Evolutionary conservation across 2,797 vertebrate species (phyloP).

Genomic region (Anabacerthia variegaticeps): DNA sequence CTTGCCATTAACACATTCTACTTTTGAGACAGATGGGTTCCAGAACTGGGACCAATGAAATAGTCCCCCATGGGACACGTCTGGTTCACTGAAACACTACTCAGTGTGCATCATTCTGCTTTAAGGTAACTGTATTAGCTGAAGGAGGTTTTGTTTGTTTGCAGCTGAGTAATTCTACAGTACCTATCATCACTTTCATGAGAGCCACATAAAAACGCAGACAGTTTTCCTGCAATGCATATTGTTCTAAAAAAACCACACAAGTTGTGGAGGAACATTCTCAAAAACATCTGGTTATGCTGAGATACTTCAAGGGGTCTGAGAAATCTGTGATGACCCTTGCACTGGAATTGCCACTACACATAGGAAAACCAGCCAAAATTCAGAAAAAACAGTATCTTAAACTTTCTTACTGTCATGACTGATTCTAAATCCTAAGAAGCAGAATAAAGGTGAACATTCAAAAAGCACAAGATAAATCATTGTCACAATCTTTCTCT

Average conservation of each 20-base stretch:
- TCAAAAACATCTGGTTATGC: not conserved
- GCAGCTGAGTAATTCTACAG: not conserved
- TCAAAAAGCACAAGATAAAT: not conserved
- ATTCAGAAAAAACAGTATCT: not conserved
- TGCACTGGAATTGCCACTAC: not conserved
- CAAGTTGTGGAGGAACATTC: not conserved
- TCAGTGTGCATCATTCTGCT: not conserved
- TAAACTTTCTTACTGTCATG: not conserved
- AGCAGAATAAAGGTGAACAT: not conserved
- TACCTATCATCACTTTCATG: not conserved
- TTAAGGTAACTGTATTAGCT: not conserved
- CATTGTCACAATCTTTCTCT: not conserved
- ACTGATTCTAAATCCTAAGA: not conserved
- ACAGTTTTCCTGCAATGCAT: not conserved
- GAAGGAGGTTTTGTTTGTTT: not conserved
- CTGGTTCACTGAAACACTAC: not conserved
- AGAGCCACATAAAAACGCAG: not conserved
- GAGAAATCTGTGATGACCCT: not conserved
- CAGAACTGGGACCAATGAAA: not conserved
- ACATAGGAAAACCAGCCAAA: not conserved
- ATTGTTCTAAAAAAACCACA: not conserved
- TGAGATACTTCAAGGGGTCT: not conserved
- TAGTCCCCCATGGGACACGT: rapidly evolving
- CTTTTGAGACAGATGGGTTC: not conserved
- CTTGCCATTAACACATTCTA: not conserved